A percentile compares a stretch with the other conserved stretches of the same genome.
Conservation (phyloP, 2,888 invertebrate species). For the Rhingia rostrata region DNA sequence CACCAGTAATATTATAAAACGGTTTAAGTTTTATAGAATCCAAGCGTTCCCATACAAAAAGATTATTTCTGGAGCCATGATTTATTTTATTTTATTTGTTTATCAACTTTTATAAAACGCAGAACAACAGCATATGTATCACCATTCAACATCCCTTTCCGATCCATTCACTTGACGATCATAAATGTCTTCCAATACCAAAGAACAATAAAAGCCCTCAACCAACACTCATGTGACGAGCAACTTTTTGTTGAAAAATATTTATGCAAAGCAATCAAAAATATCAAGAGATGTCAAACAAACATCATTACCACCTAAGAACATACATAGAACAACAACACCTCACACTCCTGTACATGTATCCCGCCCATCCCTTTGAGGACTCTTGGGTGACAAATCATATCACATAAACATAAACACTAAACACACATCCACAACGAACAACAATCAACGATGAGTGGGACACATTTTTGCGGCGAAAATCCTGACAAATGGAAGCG, state of each 20-base stretch:
- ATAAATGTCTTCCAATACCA: slow-evolving; percentile 14
- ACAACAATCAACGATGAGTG: slow-evolving; percentile 51
- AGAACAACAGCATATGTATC: too few relatives aligned
- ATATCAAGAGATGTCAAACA: slow-evolving; percentile 74
- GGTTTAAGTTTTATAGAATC: too few relatives aligned
- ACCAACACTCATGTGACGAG: slow-evolving; percentile 3
- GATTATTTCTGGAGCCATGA: too few relatives aligned
- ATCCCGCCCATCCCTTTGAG: not conserved
- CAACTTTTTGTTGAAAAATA: slow-evolving; percentile 61
- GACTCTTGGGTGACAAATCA: slow-evolving; percentile 59
- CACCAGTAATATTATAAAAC: too few relatives aligned
- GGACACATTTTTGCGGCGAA: slow-evolving; percentile 40
- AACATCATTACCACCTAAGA: slow-evolving; percentile 72
- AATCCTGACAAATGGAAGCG: slow-evolving; percentile 68
- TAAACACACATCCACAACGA: slow-evolving; percentile 15
- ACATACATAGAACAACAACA: slow-evolving; percentile 47
- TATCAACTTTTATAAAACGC: too few relatives aligned
- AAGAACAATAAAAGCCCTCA: slow-evolving; percentile 24
- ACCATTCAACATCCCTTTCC: not conserved
- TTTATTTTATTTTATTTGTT: too few relatives aligned
- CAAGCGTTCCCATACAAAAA: too few relatives aligned
- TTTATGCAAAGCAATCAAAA: slow-evolving; percentile 70
- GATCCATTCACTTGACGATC: slow-evolving; percentile 17
- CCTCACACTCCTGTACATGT: not conserved
- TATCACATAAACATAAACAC: slow-evolving; percentile 42